Evolutionary conservation across 2,888 invertebrate species (phyloP).

Genomic region (Lochmaea capreae): DNA sequence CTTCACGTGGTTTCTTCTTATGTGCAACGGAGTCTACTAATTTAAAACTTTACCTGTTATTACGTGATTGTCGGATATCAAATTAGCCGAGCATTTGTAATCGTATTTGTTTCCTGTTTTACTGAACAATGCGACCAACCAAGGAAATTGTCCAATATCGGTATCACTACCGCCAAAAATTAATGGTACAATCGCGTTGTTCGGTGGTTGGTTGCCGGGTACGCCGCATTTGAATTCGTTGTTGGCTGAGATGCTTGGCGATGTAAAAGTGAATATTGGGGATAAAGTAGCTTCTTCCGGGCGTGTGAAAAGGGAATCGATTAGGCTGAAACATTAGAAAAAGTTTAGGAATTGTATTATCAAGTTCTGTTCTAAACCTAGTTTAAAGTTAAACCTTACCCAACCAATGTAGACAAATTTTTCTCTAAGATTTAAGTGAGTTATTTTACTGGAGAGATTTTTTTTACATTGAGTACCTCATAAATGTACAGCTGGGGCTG

Average conservation of each 20-base stretch:
- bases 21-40: too few species aligned
- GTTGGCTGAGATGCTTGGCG: conserved; percentile 11
- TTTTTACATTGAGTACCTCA: too few species aligned
- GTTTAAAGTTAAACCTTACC: too few species aligned
- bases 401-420: too few species aligned
- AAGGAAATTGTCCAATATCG: conserved; percentile 56
- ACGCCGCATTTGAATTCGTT: conserved; percentile 49
- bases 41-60: conserved; percentile 56
- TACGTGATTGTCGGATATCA: conserved; percentile 57
- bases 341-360: not conserved
- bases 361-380: not conserved
- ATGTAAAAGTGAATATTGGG: not conserved
- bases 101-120: conserved; percentile 50
- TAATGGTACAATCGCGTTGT: conserved; percentile 49
- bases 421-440: not conserved
- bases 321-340: not conserved
- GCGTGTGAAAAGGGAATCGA: not conserved
- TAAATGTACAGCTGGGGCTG: too few species aligned
- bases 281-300: not conserved
- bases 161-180: conserved; percentile 53
- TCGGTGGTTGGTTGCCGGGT: conserved; percentile 15
- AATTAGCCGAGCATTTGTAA: conserved; percentile 59
- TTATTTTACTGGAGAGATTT: too few species aligned
- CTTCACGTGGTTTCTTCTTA: too few species aligned
- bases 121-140: conserved; percentile 55